A percentile compares a stretch with the other conserved stretches of the same genome.
phyloP scores from a whole-genome alignment of 2,113 vertebrate species.

The Boleophthalmus pectinirostris region DNA sequence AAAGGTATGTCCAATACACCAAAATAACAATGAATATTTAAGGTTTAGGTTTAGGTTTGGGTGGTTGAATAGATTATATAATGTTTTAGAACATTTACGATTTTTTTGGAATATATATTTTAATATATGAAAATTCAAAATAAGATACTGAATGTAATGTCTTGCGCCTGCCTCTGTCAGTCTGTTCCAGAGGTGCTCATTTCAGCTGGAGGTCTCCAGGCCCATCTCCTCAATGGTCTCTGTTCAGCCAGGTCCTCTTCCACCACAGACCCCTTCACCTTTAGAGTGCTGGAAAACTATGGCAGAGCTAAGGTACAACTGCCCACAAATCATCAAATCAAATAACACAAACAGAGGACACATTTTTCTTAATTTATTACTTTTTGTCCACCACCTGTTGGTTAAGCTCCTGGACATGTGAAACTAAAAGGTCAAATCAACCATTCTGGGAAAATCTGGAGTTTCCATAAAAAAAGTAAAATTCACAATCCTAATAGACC shows the following conservation, averaged over 20 bases:
- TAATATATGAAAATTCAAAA: too few species aligned
- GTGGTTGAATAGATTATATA: too few species aligned
- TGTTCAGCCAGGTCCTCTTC: slow-evolving; percentile 27
- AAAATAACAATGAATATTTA: not conserved
- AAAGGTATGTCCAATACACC: slow-evolving; percentile 62
- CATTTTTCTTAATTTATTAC: too few species aligned
- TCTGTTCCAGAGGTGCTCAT: slow-evolving; percentile 58
- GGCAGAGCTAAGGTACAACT: slow-evolving; percentile 60
- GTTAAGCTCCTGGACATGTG: too few species aligned
- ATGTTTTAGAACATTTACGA: too few species aligned
- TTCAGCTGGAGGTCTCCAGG: slow-evolving; percentile 48
- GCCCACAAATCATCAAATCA: not conserved
- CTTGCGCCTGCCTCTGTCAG: slow-evolving; percentile 13
- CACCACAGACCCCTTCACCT: slow-evolving; percentile 34
- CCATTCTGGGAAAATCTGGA: too few species aligned
- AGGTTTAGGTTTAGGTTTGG: too few species aligned
- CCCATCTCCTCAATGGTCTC: slow-evolving; percentile 35
- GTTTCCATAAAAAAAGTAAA: too few species aligned
- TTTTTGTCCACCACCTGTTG: too few species aligned
- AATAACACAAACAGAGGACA: not conserved
- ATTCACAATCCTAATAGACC: too few species aligned
- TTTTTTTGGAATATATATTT: too few species aligned
- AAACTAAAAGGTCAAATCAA: too few species aligned
- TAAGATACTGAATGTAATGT: not conserved
- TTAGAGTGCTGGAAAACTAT: slow-evolving; percentile 31